Evolutionary conservation across 2,113 vertebrate genomes (phyloP), one percentile per base, ranked within the genome.

Genomic region (Geothlypis trichas): DNA sequence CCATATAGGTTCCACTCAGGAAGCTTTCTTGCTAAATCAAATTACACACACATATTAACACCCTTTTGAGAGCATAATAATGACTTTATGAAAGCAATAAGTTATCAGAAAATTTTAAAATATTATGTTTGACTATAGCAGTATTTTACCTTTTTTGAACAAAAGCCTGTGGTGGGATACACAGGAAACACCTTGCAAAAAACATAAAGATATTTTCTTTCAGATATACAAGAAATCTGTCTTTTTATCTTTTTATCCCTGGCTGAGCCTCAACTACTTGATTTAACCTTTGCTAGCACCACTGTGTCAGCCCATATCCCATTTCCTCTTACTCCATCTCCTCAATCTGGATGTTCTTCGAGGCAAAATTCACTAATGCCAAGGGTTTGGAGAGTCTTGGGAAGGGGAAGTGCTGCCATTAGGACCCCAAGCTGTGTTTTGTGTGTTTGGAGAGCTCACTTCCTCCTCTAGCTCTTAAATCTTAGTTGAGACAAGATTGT

Each of bases 401-500:
- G 67, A 74, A 59, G 0, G 52, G 72, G 92, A 71, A 84, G 44
- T 49, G 76, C 57, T 72, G 76, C 35, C 90, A 72, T 75, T 37
- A 84, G 68, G 23, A 23, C 72, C 37, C 49, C 63, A 62, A 84
- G 55, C 44, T 20, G 1, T 44, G 79, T 46, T 93, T 54, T 9
- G 62, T 65, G 54, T 0, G 1, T 58, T 68, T 65, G 26, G 68
- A 96, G 85, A 90, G 79, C 68, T 84, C 12, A 8, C 72, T 61
- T 85, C 85, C 52, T 68, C 65, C 92, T 90, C 65, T 51, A 7
- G 2, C 82, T 84, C 92, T 90, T 93, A 75, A 94, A 95, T 92
- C 93, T 92, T 49, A 37, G 76, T n/a, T 75, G 90, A 94, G 88
- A 84, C 81, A 93, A 94, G 92, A 90, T 3, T 84, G 76, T 81